Percentiles rank a stretch among this genome's conserved stretches.
Evolutionary conservation across 2,888 invertebrate genomes (phyloP).

Genomic region (Craniophora ligustri): DNA sequence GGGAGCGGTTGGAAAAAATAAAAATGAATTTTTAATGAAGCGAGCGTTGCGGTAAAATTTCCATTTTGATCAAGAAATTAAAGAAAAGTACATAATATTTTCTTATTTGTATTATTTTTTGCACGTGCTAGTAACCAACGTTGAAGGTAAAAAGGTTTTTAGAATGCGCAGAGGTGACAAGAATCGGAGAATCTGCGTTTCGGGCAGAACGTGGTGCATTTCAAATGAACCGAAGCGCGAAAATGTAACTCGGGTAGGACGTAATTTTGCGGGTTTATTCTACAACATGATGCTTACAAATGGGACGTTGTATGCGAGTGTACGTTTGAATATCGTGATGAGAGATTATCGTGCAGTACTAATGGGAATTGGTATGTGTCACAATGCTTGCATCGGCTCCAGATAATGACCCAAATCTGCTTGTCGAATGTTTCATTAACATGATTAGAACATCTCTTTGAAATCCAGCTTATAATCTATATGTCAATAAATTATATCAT

Average conservation of each 20-base stretch:
- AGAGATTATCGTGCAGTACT: slow-evolving; percentile 34
- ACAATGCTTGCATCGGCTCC: neutral
- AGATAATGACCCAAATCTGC: no score
- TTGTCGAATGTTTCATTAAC: no score
- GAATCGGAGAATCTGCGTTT: slow-evolving; percentile 15
- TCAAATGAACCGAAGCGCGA: slow-evolving; percentile 9
- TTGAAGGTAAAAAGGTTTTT: slow-evolving; percentile 14
- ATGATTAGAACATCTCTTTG: no score
- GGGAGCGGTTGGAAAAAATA: slow-evolving; percentile 40
- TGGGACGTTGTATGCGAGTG: slow-evolving; percentile 16
- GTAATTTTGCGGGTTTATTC: slow-evolving; percentile 14
- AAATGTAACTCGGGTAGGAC: slow-evolving; percentile 21
- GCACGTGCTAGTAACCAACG: slow-evolving; percentile 6
- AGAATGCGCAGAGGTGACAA: slow-evolving; percentile 14
- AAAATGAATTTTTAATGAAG: slow-evolving; percentile 48
- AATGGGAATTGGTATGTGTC: slow-evolving; percentile 13
- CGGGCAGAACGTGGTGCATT: slow-evolving; percentile 16
- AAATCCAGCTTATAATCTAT: no score
- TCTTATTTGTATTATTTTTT: slow-evolving; percentile 24
- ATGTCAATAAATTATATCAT: no score
- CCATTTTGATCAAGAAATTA: slow-evolving; percentile 39
- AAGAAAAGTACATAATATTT: slow-evolving; percentile 29
- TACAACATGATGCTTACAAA: slow-evolving; percentile 16
- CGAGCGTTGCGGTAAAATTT: slow-evolving; percentile 13
- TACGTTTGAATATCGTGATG: slow-evolving; percentile 12